Conservation (phyloP, 2,113 vertebrate genomes). For the Trichechus manatus region DNA sequence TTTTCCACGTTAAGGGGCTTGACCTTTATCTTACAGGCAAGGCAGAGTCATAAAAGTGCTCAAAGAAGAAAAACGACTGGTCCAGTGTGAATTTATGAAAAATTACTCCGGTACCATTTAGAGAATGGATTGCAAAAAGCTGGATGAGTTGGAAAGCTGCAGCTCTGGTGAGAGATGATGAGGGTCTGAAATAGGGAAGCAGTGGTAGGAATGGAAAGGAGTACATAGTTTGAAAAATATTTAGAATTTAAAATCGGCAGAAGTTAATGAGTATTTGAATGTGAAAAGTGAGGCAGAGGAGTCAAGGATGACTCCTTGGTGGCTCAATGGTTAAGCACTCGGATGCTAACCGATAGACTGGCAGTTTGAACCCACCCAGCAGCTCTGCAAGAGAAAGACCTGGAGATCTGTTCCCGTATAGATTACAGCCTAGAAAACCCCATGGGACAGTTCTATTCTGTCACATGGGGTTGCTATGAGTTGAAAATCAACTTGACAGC, state of each 20-base stretch:
- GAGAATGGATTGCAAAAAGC: slow-evolving; percentile 23
- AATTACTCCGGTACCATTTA: neutral
- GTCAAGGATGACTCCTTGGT: neutral
- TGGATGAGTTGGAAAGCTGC: neutral
- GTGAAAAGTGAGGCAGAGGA: neutral
- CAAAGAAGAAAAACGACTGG: neutral
- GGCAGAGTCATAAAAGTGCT: neutral
- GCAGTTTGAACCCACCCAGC: too few relatives aligned
- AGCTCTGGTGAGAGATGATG: slow-evolving; percentile 13
- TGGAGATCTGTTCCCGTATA: too few relatives aligned
- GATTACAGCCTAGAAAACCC: too few relatives aligned
- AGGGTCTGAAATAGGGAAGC: neutral
- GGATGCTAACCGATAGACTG: too few relatives aligned
- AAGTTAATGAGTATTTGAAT: neutral
- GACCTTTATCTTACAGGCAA: neutral
- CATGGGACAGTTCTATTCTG: too few relatives aligned
- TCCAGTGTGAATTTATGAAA: slow-evolving; percentile 45
- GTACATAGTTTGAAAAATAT: neutral
- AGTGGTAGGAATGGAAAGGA: neutral
- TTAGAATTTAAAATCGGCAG: slow-evolving; percentile 44
- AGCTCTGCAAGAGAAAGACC: too few relatives aligned
- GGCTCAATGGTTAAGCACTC: too few relatives aligned
- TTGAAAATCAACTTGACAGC: too few relatives aligned
- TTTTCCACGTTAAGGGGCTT: neutral
- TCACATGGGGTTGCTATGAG: too few relatives aligned